Evolutionary conservation across 1,140 invertebrate species (phyloP).

Genomic region (Anoplolepis gracilipes): DNA sequence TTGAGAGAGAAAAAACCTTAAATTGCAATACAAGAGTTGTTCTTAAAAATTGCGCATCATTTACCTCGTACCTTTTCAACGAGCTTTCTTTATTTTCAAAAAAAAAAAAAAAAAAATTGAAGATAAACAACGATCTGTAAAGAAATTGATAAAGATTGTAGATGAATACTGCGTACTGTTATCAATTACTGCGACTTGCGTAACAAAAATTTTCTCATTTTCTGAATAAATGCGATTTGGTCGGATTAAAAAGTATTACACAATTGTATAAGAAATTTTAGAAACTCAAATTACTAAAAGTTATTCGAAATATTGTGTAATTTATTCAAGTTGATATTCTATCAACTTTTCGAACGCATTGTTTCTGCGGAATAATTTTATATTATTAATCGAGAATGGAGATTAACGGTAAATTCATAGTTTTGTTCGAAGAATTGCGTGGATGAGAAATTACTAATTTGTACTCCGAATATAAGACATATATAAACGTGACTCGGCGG

Average conservation of each 20-base stretch:
- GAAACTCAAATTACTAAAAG: background rate
- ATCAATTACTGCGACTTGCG: constrained; percentile 10
- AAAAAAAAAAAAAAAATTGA: constrained; percentile 9
- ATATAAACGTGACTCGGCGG: background rate
- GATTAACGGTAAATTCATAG: background rate
- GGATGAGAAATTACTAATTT: background rate
- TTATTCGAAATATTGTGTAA: background rate
- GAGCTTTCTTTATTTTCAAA: background rate
- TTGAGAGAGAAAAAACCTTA: background rate
- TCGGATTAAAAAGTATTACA: background rate
- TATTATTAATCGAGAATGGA: background rate
- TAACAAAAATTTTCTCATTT: background rate
- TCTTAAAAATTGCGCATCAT: constrained; percentile 28
- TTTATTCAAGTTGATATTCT: background rate
- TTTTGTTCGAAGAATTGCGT: background rate
- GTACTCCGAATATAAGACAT: background rate
- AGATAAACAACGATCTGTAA: constrained; percentile 35
- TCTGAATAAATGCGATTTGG: background rate
- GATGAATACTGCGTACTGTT: background rate
- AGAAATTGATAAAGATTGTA: constrained; percentile 33
- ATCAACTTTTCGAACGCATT: background rate
- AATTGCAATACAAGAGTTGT: background rate
- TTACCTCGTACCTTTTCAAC: background rate
- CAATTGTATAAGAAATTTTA: background rate
- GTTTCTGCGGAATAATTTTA: background rate